Evolutionary conservation across 2,888 invertebrate genomes (phyloP).

Genomic region (Odontothrips loti): DNA sequence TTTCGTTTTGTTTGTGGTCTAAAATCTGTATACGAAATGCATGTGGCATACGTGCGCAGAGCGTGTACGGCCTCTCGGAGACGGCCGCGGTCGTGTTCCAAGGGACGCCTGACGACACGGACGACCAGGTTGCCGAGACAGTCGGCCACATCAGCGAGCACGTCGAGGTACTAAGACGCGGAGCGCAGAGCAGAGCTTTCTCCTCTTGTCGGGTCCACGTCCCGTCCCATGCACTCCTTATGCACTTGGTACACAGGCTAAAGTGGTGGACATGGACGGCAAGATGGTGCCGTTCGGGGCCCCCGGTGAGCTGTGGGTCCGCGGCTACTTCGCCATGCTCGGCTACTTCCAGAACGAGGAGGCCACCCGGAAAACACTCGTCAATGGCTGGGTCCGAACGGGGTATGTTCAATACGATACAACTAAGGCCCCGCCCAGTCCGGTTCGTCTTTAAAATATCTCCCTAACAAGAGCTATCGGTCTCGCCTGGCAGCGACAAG

Average conservation of each 20-base stretch:
- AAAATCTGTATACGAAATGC: neutral
- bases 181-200: too few species aligned
- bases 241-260: too few species aligned
- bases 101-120: slow-evolving; percentile 48
- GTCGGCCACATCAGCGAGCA: slow-evolving; percentile 54
- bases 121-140: slow-evolving; percentile 50
- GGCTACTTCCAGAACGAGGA: slow-evolving; percentile 76
- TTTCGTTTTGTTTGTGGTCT: neutral
- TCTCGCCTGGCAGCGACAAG: slow-evolving; percentile 56
- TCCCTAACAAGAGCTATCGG: too few species aligned
- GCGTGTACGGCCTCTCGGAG: slow-evolving; percentile 59
- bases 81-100: slow-evolving; percentile 57
- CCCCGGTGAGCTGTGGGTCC: slow-evolving; percentile 68
- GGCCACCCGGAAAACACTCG: slow-evolving; percentile 63
- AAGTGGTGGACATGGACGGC: slow-evolving; percentile 60
- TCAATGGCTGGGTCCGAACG: slow-evolving; percentile 73
- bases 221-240: too few species aligned
- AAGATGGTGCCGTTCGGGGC: slow-evolving; percentile 63
- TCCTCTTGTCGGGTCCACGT: too few species aligned
- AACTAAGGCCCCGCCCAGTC: too few species aligned
- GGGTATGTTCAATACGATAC: slow-evolving; percentile 55
- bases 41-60: slow-evolving; percentile 42
- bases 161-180: slow-evolving; percentile 48
- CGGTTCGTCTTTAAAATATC: too few species aligned
- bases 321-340: slow-evolving; percentile 75